phyloP scores from a whole-genome alignment of 2,113 vertebrate genomes.

The Tetrao urogallus region DNA sequence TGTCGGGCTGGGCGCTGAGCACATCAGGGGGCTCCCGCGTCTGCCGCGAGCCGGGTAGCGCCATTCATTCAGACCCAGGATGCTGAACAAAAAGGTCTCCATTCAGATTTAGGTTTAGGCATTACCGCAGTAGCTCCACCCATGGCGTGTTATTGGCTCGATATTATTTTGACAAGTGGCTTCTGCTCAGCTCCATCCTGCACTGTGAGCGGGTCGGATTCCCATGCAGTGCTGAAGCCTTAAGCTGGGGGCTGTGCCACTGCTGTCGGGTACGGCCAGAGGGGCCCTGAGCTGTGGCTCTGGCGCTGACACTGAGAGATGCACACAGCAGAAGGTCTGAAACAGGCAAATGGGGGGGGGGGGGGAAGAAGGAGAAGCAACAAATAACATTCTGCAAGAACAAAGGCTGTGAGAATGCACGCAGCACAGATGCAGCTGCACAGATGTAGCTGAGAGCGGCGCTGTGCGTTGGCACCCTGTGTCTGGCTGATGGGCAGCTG shows the following conservation, averaged over 20 bases:
- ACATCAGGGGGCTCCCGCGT: not conserved
- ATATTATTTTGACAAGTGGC: conserved; percentile 56
- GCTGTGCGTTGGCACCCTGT: not conserved
- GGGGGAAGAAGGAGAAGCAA: not conserved
- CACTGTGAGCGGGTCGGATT: not conserved
- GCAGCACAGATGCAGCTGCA: not conserved
- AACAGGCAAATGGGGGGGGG: too few relatives aligned
- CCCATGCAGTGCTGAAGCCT: not conserved
- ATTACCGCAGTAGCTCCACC: conserved; percentile 81
- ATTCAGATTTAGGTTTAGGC: conserved; percentile 78
- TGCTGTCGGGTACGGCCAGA: not conserved
- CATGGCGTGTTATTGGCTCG: conserved; percentile 79
- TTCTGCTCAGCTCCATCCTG: not conserved
- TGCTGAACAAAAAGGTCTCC: conserved; percentile 56
- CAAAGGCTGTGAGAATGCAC: not conserved
- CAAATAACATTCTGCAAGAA: not conserved
- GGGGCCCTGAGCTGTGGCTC: not conserved
- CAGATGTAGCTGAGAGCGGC: not conserved
- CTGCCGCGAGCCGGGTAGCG: not conserved
- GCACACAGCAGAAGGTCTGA: not conserved
- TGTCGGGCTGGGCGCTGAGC: rapidly evolving
- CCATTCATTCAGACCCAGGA: not conserved
- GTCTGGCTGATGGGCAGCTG: not conserved
- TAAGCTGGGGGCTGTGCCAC: not conserved
- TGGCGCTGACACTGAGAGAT: not conserved